Evolutionary conservation across 2,113 vertebrate genomes (phyloP).

Genomic region (Lycaon pictus): DNA sequence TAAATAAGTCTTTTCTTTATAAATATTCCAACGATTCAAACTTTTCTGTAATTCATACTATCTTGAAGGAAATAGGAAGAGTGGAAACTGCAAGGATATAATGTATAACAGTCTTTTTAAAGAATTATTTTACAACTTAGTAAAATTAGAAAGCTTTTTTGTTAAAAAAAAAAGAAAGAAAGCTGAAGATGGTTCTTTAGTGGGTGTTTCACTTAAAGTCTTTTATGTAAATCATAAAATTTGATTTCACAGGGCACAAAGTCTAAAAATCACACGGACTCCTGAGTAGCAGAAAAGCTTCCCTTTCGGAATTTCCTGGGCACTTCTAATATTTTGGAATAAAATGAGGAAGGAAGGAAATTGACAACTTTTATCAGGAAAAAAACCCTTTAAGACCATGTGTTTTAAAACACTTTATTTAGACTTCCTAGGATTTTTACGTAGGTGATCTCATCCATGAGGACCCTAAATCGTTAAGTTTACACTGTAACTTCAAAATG

Average conservation of each 20-base stretch:
- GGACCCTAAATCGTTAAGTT: background rate
- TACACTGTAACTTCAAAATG: background rate
- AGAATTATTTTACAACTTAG: conserved; percentile 8
- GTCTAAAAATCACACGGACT: background rate
- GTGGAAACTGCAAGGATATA: background rate
- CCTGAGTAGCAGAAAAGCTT: background rate
- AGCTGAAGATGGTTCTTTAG: background rate
- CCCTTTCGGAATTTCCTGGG: background rate
- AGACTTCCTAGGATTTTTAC: background rate
- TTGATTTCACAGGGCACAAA: background rate
- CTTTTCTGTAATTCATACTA: background rate
- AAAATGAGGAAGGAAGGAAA: conserved; percentile 11
- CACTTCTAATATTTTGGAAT: conserved; percentile 1
- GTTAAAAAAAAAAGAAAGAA: background rate
- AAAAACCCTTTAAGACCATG: background rate
- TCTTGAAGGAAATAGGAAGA: background rate
- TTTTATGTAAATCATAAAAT: background rate
- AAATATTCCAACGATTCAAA: background rate
- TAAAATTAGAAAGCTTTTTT: background rate
- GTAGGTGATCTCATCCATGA: too few relatives aligned
- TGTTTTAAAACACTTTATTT: conserved; percentile 5
- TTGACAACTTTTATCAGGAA: background rate
- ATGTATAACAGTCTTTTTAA: background rate
- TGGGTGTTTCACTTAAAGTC: background rate
- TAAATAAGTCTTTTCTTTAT: background rate